Base-by-base conservation (phyloP, 2,888 invertebrate species). In the Pseudococcus viburni region DNA sequence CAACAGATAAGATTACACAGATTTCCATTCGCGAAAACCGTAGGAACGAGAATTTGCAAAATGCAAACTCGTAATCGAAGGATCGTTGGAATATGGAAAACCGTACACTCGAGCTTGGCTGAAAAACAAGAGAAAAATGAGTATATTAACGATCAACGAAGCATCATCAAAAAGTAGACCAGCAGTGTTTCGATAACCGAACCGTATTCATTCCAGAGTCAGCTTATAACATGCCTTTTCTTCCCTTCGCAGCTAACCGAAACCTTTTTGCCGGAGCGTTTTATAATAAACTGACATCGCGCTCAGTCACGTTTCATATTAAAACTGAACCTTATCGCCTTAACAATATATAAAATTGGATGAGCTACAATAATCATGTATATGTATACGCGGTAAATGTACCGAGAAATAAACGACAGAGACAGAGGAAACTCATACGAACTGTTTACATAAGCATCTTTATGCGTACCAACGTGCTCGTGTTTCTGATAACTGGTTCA, bases 281-380 rank as follows among this genome's bases (percentile, higher is more conserved):
- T 46, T 83, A 84, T 84, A 84, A 84, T 84, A 84, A 84, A 51
- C 84, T 48, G 48, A 84, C 84, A 51, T 26, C 46, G 84, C 48
- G 26, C 51, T 55, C 84, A 84, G 84, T 84, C 84, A 84, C 84
- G 84, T 84, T 84, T 84, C 84, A 48, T 84, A 84, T 84, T 46
- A 84, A 48, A 48, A 84, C 48, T 46, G 51, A 26, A 26, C 68
- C 68, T 73, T 83, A 84, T 26, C 84, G 84, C 48, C 26, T 22
- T 51, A 48, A 48, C 46, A 55, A 48, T 84, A 48, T 84, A 26
- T 46, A 48, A 46, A 46, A 83, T 42, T 84, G 51, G 84, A 51
- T 51, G 46, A 84, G 84, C 19, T 83, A 83, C 48, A 83, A 42
- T 42, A 46, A 84, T 84, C 55, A 26, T 22, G 84, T 84, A 48